Evolutionary conservation across 2,888 invertebrate genomes (phyloP).

Genomic region (Volucella inflata): DNA sequence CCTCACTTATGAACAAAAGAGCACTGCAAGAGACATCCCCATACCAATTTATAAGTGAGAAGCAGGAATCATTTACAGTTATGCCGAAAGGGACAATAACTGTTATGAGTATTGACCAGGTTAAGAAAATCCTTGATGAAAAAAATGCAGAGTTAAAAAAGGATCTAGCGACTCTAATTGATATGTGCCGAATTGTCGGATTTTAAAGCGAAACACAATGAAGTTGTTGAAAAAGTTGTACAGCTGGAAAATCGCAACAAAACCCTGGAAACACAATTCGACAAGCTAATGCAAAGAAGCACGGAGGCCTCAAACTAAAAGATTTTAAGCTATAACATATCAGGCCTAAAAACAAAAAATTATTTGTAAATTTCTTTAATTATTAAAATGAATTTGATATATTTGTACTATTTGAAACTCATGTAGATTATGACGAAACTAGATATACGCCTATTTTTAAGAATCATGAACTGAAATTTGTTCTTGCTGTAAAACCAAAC

Average conservation of each 20-base stretch:
- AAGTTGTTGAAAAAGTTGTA: not conserved
- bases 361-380: not conserved
- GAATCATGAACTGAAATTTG: constrained; percentile 44
- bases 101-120: too few species aligned
- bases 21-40: too few species aligned
- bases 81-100: too few species aligned
- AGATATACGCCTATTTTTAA: not conserved
- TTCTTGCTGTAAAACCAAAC: too few species aligned
- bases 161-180: constrained; percentile 7
- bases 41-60: too few species aligned
- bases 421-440: too few species aligned
- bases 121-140: not conserved
- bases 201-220: not conserved
- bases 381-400: constrained; percentile 4
- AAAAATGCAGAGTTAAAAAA: constrained; percentile 12
- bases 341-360: not conserved
- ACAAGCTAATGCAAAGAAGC: too few species aligned
- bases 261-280: not conserved
- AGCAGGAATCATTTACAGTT: too few species aligned
- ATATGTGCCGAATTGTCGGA: not conserved
- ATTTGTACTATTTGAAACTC: too few species aligned
- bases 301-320: not conserved
- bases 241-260: not conserved
- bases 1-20: too few species aligned
- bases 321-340: not conserved